These are phyloP conservation scores for Sesia apiformis DNA, from an alignment of 2,888 invertebrate species.

Conservation along the genomic window DNA sequence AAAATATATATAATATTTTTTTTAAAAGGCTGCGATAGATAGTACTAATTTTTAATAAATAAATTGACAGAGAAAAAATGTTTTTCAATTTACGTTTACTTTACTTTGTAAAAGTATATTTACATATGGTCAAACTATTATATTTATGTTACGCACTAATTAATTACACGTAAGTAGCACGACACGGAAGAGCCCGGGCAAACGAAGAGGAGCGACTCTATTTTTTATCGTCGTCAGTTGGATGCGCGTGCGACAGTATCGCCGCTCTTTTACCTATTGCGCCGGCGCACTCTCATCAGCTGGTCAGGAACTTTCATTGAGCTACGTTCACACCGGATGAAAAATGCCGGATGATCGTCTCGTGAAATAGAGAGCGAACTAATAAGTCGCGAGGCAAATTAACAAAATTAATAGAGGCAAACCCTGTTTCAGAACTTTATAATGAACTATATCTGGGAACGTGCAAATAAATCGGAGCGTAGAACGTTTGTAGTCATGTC, in stretches of 20 bases:
- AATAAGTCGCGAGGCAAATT: too few species aligned
- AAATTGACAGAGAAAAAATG: neutral
- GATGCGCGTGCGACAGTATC: slow-evolving; percentile 40
- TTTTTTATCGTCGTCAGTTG: slow-evolving; percentile 33
- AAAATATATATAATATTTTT: neutral
- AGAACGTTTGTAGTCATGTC: too few species aligned
- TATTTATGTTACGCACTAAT: neutral
- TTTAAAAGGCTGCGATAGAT: neutral
- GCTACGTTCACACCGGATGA: slow-evolving; percentile 22
- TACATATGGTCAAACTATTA: neutral
- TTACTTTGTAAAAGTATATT: too few species aligned
- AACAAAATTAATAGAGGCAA: too few species aligned
- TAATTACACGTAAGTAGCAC: slow-evolving; percentile 3
- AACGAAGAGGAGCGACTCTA: slow-evolving; percentile 15
- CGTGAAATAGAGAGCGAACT: too few species aligned
- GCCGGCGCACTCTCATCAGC: slow-evolving; percentile 39
- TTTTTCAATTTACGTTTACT: neutral
- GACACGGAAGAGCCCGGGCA: slow-evolving; percentile 19
- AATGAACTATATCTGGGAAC: too few species aligned
- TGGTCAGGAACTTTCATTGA: slow-evolving; percentile 36
- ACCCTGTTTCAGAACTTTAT: too few species aligned
- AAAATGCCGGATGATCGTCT: neutral
- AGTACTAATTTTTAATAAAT: neutral
- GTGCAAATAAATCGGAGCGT: too few species aligned
- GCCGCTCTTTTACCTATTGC: slow-evolving; percentile 44